Evolutionary conservation across 2,113 vertebrate genomes (phyloP).

Genomic region (Muntiacus reevesi): DNA sequence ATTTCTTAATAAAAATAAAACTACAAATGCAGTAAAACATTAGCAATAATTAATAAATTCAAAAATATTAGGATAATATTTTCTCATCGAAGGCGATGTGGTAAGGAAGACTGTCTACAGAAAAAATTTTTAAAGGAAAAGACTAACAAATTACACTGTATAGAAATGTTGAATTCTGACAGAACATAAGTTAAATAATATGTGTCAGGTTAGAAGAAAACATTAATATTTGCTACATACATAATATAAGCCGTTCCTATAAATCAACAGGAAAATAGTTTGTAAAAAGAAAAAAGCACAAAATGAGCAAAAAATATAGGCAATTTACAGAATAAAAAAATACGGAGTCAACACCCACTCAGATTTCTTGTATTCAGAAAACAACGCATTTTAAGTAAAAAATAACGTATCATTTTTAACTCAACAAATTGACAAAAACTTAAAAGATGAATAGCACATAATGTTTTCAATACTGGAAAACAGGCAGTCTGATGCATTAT

Average conservation of each 20-base stretch:
- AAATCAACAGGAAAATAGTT: not conserved
- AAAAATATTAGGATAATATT: not conserved
- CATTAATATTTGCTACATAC: not conserved
- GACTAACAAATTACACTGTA: not conserved
- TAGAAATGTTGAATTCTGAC: not conserved
- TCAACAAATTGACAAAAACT: not conserved
- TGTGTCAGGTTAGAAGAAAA: not conserved
- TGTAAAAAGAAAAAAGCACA: not conserved
- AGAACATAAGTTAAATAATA: not conserved
- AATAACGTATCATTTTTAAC: not conserved
- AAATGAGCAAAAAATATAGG: not conserved
- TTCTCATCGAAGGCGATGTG: not conserved
- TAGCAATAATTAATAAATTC: not conserved
- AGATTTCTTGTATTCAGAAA: not conserved
- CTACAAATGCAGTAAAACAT: not conserved
- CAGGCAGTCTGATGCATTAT: not conserved
- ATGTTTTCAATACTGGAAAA: not conserved
- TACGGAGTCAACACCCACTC: not conserved
- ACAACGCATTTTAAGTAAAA: not conserved
- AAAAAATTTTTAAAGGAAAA: not conserved
- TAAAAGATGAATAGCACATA: not conserved
- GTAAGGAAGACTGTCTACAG: not conserved
- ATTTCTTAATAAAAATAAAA: not conserved
- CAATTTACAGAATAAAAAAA: conserved; percentile 12
- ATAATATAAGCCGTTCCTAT: not conserved